A percentile compares a stretch with the other conserved stretches of the same genome.
phyloP scores from a whole-genome alignment of 2,797 vertebrate genomes.

The Pseudocheirus occidentalis region DNA sequence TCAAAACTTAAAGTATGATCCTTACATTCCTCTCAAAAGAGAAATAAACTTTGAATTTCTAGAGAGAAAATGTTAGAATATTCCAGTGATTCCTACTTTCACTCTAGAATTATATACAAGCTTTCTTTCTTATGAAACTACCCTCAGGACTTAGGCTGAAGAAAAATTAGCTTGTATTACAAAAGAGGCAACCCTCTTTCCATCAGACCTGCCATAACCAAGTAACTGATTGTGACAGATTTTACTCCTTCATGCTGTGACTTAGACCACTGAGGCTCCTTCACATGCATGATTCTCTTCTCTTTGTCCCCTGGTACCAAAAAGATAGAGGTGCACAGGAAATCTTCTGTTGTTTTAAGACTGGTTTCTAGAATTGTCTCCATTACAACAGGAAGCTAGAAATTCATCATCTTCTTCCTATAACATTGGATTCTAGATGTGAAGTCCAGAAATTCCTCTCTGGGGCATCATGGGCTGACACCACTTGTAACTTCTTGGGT shows the following conservation, averaged over 20 bases:
- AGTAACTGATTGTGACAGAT: not conserved
- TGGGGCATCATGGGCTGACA: not conserved
- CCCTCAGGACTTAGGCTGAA: not conserved
- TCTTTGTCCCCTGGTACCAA: no score
- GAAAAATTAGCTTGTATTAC: not conserved
- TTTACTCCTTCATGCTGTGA: not conserved
- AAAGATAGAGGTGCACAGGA: not conserved
- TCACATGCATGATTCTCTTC: not conserved
- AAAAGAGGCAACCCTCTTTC: not conserved
- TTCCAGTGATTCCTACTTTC: not conserved
- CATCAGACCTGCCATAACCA: not conserved
- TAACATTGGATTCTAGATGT: not conserved
- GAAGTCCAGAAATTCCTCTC: not conserved
- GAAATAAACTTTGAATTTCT: not conserved
- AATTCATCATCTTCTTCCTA: not conserved
- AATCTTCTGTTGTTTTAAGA: not conserved
- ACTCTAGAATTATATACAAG: not conserved
- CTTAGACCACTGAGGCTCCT: not conserved
- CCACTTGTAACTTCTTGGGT: not conserved
- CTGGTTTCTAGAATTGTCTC: not conserved
- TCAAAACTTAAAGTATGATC: not conserved
- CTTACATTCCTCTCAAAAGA: not conserved
- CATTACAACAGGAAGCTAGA: not conserved
- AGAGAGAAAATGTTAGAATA: not conserved
- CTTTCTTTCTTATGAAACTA: not conserved